Evolutionary conservation across 1,140 invertebrate species (phyloP).

Genomic region (Danaus plexippus): DNA sequence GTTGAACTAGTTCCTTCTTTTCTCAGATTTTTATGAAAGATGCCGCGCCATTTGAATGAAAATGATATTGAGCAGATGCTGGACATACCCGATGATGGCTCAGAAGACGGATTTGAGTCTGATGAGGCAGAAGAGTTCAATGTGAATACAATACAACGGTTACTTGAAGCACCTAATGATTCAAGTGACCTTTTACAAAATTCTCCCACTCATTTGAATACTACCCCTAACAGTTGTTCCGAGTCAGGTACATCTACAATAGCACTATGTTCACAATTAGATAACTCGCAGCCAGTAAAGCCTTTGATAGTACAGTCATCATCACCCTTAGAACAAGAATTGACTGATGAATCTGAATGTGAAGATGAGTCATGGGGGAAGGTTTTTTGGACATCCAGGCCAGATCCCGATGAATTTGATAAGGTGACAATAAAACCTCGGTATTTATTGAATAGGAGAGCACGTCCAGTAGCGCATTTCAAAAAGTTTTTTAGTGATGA

Average conservation of each 20-base stretch:
- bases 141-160: conserved; percentile 28
- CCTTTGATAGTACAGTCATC: conserved; percentile 22
- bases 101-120: no score
- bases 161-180: conserved; percentile 21
- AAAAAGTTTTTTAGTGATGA: conserved; percentile 30
- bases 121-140: no score
- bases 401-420: conserved; percentile 29
- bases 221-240: conserved; percentile 17
- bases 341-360: conserved; percentile 28
- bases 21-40: conserved; percentile 27
- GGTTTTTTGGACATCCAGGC: conserved; percentile 24
- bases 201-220: no score
- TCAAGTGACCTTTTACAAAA: no score
- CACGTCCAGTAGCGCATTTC: conserved; percentile 27
- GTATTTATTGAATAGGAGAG: no score
- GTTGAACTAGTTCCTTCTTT: no score
- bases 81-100: conserved; percentile 22
- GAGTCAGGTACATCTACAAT: no score
- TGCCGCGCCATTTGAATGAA: conserved; percentile 25
- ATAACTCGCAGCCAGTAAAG: conserved; percentile 20
- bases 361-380: conserved; percentile 29
- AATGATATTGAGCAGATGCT: conserved; percentile 27
- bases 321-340: no score
- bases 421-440: conserved; percentile 28
- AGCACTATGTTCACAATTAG: no score